Evolutionary conservation across 2,888 invertebrate genomes (phyloP).

Genomic region (Eristalis tenax): DNA sequence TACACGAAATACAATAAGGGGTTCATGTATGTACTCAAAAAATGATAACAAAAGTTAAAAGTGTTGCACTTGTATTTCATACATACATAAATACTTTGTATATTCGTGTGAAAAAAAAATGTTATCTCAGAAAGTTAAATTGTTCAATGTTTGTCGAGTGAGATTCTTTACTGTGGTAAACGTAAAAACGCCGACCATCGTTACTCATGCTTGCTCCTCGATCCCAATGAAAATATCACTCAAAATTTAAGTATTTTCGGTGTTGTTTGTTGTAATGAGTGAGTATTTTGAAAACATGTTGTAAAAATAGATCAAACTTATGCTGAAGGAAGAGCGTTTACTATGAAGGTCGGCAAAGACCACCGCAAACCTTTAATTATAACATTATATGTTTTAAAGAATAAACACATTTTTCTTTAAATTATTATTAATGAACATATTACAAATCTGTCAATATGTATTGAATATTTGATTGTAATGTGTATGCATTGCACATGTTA

Average conservation of each 20-base stretch:
- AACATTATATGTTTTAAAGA: no score
- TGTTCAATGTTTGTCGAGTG: neutral
- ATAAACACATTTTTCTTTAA: no score
- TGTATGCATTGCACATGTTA: no score
- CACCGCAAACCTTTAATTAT: neutral
- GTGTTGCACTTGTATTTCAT: neutral
- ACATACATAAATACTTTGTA: neutral
- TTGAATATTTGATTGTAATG: no score
- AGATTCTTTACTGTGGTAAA: neutral
- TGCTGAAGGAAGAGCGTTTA: neutral
- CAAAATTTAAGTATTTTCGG: neutral
- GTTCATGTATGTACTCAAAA: neutral
- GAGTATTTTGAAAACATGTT: neutral
- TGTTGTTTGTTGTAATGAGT: neutral
- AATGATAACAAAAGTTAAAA: neutral
- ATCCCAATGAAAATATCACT: neutral
- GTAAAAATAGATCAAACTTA: neutral
- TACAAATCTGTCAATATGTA: no score
- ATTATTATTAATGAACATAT: no score
- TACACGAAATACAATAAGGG: neutral
- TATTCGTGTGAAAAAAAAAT: neutral
- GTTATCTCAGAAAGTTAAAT: neutral
- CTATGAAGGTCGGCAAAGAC: neutral
- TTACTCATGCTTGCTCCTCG: neutral
- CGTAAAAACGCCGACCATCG: neutral